Base-by-base conservation (phyloP, 2,888 invertebrate species). In the Hyposoter dolosus region DNA sequence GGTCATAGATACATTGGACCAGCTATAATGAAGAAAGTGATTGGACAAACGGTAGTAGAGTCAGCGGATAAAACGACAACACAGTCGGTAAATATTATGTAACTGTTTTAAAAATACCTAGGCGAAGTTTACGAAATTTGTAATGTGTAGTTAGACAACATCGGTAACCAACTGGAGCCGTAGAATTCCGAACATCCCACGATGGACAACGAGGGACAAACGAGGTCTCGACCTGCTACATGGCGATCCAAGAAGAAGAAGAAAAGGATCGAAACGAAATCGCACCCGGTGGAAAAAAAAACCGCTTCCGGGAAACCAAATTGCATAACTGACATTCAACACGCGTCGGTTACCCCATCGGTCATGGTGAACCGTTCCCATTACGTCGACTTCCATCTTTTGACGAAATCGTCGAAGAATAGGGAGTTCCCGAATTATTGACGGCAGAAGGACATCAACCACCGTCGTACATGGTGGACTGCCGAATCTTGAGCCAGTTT, bases 11-110 rank as follows among this genome's bases (percentile, higher is more conserved):
- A 63, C n/a, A 0, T 83, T 1, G 81, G 83, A 0, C 83, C 82
- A 45, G 85, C 82, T 6, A 45, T 77, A 5, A 43, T 85, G 5
- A 75, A 79, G n/a, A 40, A 68, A 78, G 35, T 85, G 40, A 50
- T 83, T n/a, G 84, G 82, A 35, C 84, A 69, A 45, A 82, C 68
- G 82, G 47, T 82, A 10, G 80, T 87, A 15, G 84, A 85, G 77
- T n/a, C 83, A 63, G 78, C 50, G 6, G 76, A 81, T 66, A 71
- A 84, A 32, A 50, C 0, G 28, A 63, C 45, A 82, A 87, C 17
- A 17, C 28, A 12, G 50, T 87, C 12, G 82, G 79, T 3, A 85
- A 85, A 69, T 87, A 87, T 53, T 78, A 83, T 45, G 45, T 82
- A 0, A 83, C 83, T 2, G 87, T 83, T 71, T 50, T 85, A 0